Percentiles rank a stretch among this genome's conserved stretches.
These are phyloP conservation scores for Siniperca knerii DNA, from an alignment of 2,113 vertebrate genomes.

Conservation along the genomic window DNA sequence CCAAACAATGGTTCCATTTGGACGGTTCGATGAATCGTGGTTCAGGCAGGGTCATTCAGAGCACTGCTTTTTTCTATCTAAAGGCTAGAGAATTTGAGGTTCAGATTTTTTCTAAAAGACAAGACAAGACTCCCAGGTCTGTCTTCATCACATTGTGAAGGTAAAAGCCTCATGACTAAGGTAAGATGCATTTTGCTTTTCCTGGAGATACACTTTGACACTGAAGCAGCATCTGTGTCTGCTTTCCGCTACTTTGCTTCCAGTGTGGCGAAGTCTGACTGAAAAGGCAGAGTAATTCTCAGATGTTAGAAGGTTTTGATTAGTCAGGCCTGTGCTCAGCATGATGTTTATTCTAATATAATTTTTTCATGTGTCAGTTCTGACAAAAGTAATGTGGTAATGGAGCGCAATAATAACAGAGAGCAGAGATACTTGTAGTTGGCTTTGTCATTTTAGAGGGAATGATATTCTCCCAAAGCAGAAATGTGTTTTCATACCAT, in stretches of 20 bases:
- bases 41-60: constrained; percentile 24
- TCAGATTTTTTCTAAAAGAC: neutral
- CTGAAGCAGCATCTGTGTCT: constrained; percentile 18
- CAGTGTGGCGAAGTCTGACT: constrained; percentile 16
- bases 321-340: constrained; percentile 28
- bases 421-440: constrained; percentile 5
- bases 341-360: constrained; percentile 46
- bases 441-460: constrained; percentile 22
- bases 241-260: constrained; percentile 13
- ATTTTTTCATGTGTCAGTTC: constrained; percentile 39
- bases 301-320: constrained; percentile 48
- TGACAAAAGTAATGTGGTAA: constrained; percentile 46
- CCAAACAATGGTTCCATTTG: constrained; percentile 66
- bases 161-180: constrained; percentile 53
- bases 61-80: neutral
- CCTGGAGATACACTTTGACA: constrained; percentile 43
- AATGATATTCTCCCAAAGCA: neutral
- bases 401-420: neutral
- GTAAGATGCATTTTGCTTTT: constrained; percentile 38
- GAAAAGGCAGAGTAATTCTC: constrained; percentile 14
- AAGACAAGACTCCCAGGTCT: neutral
- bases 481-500: neutral
- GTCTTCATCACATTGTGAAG: constrained; percentile 23
- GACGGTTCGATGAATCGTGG: constrained; percentile 55
- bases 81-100: constrained; percentile 27